Base-by-base conservation (phyloP, 2,888 invertebrate genomes). In the Lypha dubia region DNA sequence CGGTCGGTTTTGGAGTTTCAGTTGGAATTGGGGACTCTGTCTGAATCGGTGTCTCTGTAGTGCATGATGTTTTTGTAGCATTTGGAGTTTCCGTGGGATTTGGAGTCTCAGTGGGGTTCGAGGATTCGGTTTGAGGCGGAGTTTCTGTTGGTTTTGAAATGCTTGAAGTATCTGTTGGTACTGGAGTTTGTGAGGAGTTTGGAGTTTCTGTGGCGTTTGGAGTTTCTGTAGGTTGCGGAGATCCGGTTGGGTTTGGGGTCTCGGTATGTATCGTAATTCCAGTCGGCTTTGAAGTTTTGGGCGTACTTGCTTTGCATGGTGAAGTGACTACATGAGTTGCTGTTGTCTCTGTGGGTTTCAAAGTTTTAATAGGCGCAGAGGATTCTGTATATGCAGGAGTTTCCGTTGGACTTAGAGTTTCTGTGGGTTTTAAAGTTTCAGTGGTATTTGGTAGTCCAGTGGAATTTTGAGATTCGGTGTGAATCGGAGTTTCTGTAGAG, bases 81-180 rank as follows among this genome's bases (percentile, higher is more conserved):
- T 28, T 28, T 28, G 28, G 28, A 28, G 28, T 28, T 28, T 28
- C 28, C 5, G 28, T 28, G 2, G 28, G 28, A 4, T 5, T 28
- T 28, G 28, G 28, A 28, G 28, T 28, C 17, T 17, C 20, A 0
- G 58, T 28, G 9, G 58, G 28, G 5, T 28, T 28, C 15, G 51
- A 13, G 28, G 41, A 32, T 13, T 46, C 17, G 3, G 56, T 56
- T 71, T 86, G 83, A 71, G 60, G 70, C 63, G 71, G 38, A 8
- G 60, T 63, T 83, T 86, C 83, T 83, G 88, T 62, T 62, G 51
- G 3, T 13, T n/a, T n/a, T 46, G 51, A 11, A 20, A 28, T 24
- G n/a, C n/a, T n/a, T n/a, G 65, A 11, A 4, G 70, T 44, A 9
- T 60, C 38, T 5, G 70, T 32, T 20, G 51, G 13, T 7, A 35